Percentiles rank a stretch among this genome's conserved stretches.
Evolutionary conservation across 1,140 invertebrate species (phyloP).

Genomic region (Saccostrea glomerata): DNA sequence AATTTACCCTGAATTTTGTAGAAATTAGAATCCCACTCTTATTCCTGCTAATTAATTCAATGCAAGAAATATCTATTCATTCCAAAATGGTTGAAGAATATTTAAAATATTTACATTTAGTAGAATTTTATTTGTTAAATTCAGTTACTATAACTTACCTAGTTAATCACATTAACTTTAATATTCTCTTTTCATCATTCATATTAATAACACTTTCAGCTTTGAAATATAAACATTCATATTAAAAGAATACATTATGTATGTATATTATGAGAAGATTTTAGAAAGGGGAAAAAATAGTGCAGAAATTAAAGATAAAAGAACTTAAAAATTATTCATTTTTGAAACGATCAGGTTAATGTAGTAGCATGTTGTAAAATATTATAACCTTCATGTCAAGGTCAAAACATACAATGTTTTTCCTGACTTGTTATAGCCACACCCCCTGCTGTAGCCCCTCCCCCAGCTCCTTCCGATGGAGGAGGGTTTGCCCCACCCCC

Average conservation of each 20-base stretch:
- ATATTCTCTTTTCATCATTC: background rate
- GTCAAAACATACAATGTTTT: background rate
- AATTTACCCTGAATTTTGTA: background rate
- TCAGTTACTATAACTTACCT: background rate
- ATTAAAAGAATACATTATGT: background rate
- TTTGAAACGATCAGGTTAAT: background rate
- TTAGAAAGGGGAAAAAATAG: background rate
- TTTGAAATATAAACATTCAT: too few species aligned
- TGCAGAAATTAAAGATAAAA: background rate
- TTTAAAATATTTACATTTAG: background rate
- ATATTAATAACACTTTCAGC: too few species aligned
- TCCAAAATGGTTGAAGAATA: background rate
- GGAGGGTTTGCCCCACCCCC: conserved; percentile 49
- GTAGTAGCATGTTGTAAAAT: background rate
- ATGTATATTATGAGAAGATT: background rate
- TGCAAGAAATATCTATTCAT: background rate
- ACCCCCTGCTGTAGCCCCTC: conserved; percentile 37
- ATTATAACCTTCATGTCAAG: background rate
- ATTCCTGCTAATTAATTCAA: background rate
- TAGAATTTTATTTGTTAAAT: background rate
- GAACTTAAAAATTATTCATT: background rate
- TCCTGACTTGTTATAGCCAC: conserved; percentile 17
- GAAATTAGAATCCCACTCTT: background rate
- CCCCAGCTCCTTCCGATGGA: background rate
- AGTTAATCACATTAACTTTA: background rate